Conservation (phyloP, 1,140 invertebrate genomes). For the Formica selysi region DNA sequence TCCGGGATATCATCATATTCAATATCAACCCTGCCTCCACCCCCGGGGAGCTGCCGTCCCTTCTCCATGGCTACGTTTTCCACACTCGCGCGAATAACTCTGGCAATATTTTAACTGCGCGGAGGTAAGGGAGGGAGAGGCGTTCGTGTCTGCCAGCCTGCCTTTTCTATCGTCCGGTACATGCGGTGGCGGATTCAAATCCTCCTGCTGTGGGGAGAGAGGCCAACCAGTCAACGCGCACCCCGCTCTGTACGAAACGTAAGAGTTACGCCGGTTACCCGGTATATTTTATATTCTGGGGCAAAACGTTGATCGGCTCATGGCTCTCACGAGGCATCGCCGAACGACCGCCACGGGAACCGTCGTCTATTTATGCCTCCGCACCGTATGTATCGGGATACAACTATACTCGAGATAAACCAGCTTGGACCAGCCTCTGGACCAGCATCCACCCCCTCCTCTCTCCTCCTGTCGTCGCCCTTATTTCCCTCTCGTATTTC, state of each 20-base stretch:
- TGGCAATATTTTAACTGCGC: slow-evolving; percentile 80
- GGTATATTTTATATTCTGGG: slow-evolving; percentile 72
- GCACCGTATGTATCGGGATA: slow-evolving; percentile 40
- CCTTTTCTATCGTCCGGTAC: slow-evolving; percentile 27
- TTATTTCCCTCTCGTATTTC: not conserved
- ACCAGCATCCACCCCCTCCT: not conserved
- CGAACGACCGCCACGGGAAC: slow-evolving; percentile 73
- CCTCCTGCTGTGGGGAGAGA: slow-evolving; percentile 17
- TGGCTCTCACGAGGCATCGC: slow-evolving; percentile 57
- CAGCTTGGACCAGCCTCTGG: not conserved
- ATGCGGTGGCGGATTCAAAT: slow-evolving; percentile 25
- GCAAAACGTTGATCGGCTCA: slow-evolving; percentile 68
- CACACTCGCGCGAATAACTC: slow-evolving; percentile 79
- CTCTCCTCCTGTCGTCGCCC: not conserved
- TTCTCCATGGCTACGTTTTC: slow-evolving; percentile 62
- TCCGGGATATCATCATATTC: slow-evolving; percentile 83
- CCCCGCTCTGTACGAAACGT: slow-evolving; percentile 24
- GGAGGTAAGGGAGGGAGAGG: not conserved
- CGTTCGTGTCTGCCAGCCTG: slow-evolving; percentile 44
- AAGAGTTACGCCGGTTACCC: slow-evolving; percentile 49
- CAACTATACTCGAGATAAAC: slow-evolving; percentile 51
- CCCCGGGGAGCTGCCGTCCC: slow-evolving; percentile 21
- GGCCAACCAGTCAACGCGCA: slow-evolving; percentile 4
- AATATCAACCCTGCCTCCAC: slow-evolving; percentile 79
- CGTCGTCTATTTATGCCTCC: slow-evolving; percentile 55